These are phyloP conservation scores for Leptodactylus fuscus DNA, from an alignment of 2,113 vertebrate species.

Conservation along the genomic window DNA sequence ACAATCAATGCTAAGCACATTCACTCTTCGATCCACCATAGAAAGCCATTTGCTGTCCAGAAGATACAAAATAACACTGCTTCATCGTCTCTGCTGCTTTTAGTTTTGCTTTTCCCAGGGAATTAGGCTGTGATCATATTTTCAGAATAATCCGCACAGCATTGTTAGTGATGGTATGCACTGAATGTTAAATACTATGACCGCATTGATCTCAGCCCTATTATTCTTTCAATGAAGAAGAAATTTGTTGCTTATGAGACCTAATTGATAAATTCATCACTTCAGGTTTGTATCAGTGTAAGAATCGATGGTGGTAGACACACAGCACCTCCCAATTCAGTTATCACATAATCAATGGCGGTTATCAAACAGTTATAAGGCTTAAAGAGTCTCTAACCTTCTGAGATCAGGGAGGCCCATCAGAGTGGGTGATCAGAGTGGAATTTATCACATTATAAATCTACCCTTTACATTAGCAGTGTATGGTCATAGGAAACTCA, in stretches of 20 bases:
- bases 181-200: conserved; percentile 11
- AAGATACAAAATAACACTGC: background rate
- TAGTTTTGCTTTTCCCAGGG: background rate
- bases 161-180: conserved; percentile 14
- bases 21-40: background rate
- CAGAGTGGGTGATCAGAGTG: no score
- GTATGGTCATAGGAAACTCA: no score
- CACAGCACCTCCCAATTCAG: background rate
- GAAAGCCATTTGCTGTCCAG: background rate
- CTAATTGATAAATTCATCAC: conserved; percentile 38
- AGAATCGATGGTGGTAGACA: conserved; percentile 9
- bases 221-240: conserved; percentile 26
- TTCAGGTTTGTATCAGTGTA: background rate
- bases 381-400: background rate
- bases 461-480: no score
- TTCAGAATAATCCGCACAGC: background rate
- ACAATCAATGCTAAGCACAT: conserved; percentile 12
- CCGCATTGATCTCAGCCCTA: background rate
- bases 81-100: background rate
- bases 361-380: background rate
- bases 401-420: no score
- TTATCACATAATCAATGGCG: conserved; percentile 28
- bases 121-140: conserved; percentile 32
- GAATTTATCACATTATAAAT: no score
- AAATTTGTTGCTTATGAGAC: conserved; percentile 6